Base-by-base conservation (phyloP, 2,797 vertebrate species). In the Silurus aristotelis region DNA sequence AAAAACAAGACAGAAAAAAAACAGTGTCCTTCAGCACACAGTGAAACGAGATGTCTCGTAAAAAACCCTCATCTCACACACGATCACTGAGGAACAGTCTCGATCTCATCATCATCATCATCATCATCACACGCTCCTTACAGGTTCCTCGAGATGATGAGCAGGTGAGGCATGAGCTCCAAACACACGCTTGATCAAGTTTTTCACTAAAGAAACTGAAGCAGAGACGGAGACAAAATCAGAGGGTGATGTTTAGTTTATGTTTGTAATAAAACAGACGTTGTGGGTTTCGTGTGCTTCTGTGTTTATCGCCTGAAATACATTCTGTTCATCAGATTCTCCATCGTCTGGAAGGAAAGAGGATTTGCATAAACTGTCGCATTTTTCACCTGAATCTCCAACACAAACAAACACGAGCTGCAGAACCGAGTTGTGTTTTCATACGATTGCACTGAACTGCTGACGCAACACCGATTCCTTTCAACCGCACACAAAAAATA, bases 381-480 rank as follows among this genome's bases (percentile, higher is more conserved):
- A 83, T 58, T 68, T 79, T 91, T 91, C 91, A 92, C 92, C 92
- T 92, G 93, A 92, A 95, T 96, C 95, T 97, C 94, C 93, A 96
- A 93, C 95, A 96, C 95, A 96, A 96, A 93, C 92, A 92, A 92
- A 94, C 55, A 60, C 76, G 22, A 78, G 58, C 58, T 78, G 31
- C 31, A 46, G 76, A n/a, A 78, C 14, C 56, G 22, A 78, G 13
- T 94, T 81, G 38, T 66, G 91, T 94, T 94, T 95, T 94, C 92
- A 95, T 95, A 96, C 95, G 96, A 97, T 96, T 97, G 93, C 96
- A 97, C 96, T 97, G 96, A 95, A 91, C 93, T 90, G 90, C 89
- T 89, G 92, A 93, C 91, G 94, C 95, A 97, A 98, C 96, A 98
- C 96, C 96, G 97, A 96, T 95, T 96, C 93, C 95, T 95, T 96